These are phyloP conservation scores for Andinoacara biseriatus DNA, from an alignment of 2,113 vertebrate species.

Conservation along the genomic window DNA sequence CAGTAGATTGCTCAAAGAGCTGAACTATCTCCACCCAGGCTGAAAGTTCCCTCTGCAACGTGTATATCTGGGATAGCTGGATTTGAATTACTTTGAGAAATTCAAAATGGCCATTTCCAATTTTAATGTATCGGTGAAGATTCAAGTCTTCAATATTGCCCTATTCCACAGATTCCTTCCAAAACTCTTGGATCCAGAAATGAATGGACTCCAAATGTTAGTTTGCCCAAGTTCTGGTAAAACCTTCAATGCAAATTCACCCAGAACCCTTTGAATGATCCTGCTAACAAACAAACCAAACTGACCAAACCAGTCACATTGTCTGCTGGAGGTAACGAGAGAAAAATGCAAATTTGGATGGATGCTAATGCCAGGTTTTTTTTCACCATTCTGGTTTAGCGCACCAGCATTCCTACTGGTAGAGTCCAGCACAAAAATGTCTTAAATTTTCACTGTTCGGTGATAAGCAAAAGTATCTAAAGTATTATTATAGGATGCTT, in stretches of 20 bases:
- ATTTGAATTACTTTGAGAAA: too few relatives aligned
- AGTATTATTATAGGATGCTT: too few relatives aligned
- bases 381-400: neutral
- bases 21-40: neutral
- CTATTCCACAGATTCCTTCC: neutral
- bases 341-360: neutral
- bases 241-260: neutral
- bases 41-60: too few relatives aligned
- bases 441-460: neutral
- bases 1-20: neutral
- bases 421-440: neutral
- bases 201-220: neutral
- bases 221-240: neutral
- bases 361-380: neutral
- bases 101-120: too few relatives aligned
- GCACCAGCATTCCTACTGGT: neutral
- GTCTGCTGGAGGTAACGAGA: neutral
- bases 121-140: neutral
- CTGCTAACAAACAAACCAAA: too few relatives aligned
- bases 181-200: neutral
- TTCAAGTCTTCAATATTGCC: neutral
- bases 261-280: neutral
- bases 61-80: accelerated
- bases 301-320: neutral
- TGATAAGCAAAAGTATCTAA: neutral